These are phyloP conservation scores for Theristicus caerulescens DNA, from an alignment of 2,113 vertebrate species.

Conservation along the genomic window DNA sequence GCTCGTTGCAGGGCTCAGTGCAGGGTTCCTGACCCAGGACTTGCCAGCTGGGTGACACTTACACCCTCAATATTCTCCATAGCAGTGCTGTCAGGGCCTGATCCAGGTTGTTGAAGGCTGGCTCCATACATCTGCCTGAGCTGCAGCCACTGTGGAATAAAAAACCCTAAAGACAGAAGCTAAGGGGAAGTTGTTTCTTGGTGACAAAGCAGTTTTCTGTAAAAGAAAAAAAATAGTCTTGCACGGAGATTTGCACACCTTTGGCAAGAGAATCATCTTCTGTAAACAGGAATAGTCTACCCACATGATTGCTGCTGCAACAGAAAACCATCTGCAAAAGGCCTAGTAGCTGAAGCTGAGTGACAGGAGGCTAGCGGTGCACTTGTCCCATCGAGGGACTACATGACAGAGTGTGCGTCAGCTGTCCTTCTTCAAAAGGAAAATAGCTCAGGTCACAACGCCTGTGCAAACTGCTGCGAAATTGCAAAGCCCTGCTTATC, in stretches of 20 bases:
- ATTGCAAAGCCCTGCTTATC: background rate
- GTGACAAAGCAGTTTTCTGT: background rate
- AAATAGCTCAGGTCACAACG: background rate
- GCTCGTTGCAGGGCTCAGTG: background rate
- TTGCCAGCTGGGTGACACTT: background rate
- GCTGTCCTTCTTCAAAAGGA: background rate
- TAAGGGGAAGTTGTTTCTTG: background rate
- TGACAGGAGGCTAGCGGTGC: background rate
- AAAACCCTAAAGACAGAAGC: background rate
- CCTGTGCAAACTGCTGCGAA: background rate
- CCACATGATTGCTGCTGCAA: background rate
- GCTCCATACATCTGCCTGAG: background rate
- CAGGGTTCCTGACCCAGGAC: background rate
- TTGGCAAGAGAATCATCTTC: background rate
- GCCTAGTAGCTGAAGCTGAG: background rate
- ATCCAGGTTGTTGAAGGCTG: background rate
- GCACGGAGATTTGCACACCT: accelerated
- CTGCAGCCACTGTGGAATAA: background rate
- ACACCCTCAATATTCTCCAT: background rate
- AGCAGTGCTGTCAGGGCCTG: background rate
- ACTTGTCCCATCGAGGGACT: background rate
- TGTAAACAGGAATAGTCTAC: background rate
- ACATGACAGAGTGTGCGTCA: background rate
- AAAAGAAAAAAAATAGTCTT: background rate
- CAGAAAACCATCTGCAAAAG: background rate